A percentile compares a stretch with the other conserved stretches of the same genome.
Conservation (phyloP, 2,113 vertebrate species). For the Seriola dumerili region DNA sequence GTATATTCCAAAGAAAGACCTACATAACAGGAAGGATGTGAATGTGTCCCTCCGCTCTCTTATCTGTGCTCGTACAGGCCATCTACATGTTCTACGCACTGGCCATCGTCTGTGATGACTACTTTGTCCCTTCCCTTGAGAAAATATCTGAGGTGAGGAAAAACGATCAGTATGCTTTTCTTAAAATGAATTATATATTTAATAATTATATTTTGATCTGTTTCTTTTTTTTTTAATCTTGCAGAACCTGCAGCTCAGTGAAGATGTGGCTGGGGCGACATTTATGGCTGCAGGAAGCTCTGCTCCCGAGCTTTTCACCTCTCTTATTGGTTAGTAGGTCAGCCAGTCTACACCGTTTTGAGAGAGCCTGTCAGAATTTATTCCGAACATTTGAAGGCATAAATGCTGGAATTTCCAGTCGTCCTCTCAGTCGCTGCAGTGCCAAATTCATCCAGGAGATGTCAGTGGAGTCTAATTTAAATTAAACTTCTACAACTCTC, state of each 20-base stretch:
- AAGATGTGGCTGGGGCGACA: constrained; percentile 86
- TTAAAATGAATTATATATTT: not conserved
- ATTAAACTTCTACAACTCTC: not conserved
- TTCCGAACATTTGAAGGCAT: not conserved
- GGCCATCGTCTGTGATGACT: constrained; percentile 87
- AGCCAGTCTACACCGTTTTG: not conserved
- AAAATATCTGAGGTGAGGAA: constrained; percentile 87
- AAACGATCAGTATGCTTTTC: not conserved
- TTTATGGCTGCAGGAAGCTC: constrained; percentile 88
- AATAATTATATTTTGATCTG: not conserved
- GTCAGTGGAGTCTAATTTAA: constrained; percentile 57
- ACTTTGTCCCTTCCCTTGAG: constrained; percentile 87
- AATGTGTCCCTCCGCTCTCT: not conserved
- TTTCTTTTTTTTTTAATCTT: not conserved
- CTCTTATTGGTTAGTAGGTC: constrained; percentile 83
- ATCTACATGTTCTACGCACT: constrained; percentile 89
- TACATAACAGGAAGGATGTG: not conserved
- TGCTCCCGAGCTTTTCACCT: constrained; percentile 87
- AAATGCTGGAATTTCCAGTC: not conserved
- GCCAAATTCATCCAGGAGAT: constrained; percentile 57
- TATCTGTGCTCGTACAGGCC: constrained; percentile 68
- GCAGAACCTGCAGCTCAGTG: constrained; percentile 86
- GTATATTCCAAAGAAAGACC: not conserved
- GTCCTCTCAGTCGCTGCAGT: constrained; percentile 11
- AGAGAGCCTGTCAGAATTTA: not conserved